Evolutionary conservation across 2,888 invertebrate genomes (phyloP), one percentile per base, ranked within the genome.

Genomic region (Lasioglossum zephyrum): DNA sequence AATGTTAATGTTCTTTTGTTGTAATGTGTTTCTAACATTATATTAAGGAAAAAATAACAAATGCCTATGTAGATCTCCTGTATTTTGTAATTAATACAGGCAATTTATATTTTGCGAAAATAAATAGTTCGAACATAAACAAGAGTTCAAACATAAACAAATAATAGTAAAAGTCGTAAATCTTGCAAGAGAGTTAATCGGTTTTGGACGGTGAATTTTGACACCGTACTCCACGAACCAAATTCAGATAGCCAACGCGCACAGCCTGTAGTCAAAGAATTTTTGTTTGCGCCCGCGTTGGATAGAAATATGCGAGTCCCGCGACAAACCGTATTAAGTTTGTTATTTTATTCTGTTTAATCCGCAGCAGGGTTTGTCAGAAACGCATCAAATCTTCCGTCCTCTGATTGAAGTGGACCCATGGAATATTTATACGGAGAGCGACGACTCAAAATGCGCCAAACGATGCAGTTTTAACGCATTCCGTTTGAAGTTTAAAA

Each of bases 401-500:
- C 41, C 70, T 5, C 41, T 70, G 41, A 41, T 70, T 70, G 41
- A 70, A 41, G 41, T 22, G 41, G 70, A 0, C 8, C 70, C 13
- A 4, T 41, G 41, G 2, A 70, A 70, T 13, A 70, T 41, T 47
- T n/a, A 77, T 70, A 39, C 39, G 18, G 69, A 1, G 3, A 49
- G 13, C 36, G 66, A 39, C 5, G n/a, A 47, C 69, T 66, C 16
- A 53, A 49, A 39, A 16, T 26, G 18, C 53, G 16, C 41, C 53
- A 53, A 69, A 70, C 69, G 39, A 53, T 26, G 53, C 49, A 49
- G 47, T 47, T 60, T 5, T 85, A 47, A 22, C 44, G 31, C 6
- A 86, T 85, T 86, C 85, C 73, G 76, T 85, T 81, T 81, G 81
- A 85, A 36, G 47, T n/a, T 1, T 18, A n/a, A 78, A 79, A 73